Conservation (phyloP, 2,888 invertebrate genomes). For the Eulithis testata region DNA sequence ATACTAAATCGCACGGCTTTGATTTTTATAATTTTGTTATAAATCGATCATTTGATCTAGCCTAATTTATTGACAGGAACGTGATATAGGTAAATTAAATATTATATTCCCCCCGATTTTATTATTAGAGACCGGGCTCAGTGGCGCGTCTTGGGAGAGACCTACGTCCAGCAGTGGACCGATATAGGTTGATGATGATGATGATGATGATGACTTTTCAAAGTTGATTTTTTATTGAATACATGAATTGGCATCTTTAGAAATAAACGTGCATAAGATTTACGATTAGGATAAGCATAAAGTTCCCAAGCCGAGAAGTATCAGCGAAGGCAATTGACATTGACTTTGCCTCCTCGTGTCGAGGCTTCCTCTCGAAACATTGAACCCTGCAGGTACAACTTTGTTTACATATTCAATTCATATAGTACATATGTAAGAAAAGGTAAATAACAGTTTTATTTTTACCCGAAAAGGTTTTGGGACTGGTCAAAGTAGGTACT, state of each 20-base stretch:
- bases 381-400: conserved; percentile 62
- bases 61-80: no score
- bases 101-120: no score
- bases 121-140: no score
- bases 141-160: no score
- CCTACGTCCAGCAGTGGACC: no score
- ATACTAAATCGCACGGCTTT: no score
- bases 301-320: conserved; percentile 9
- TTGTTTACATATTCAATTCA: conserved; percentile 56
- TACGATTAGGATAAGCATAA: conserved; percentile 13
- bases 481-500: background rate
- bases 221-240: background rate
- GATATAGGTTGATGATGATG: no score
- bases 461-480: conserved; percentile 14
- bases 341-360: conserved; percentile 65
- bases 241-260: conserved; percentile 2
- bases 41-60: no score
- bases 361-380: conserved; percentile 55
- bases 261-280: conserved; percentile 21
- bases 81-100: no score
- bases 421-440: conserved; percentile 7
- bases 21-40: no score
- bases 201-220: no score
- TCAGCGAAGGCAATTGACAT: conserved; percentile 63
- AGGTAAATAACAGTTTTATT: background rate